Evolutionary conservation across 2,113 vertebrate species (phyloP), one percentile per base, ranked within the genome.

Genomic region (Indicator maculatus): DNA sequence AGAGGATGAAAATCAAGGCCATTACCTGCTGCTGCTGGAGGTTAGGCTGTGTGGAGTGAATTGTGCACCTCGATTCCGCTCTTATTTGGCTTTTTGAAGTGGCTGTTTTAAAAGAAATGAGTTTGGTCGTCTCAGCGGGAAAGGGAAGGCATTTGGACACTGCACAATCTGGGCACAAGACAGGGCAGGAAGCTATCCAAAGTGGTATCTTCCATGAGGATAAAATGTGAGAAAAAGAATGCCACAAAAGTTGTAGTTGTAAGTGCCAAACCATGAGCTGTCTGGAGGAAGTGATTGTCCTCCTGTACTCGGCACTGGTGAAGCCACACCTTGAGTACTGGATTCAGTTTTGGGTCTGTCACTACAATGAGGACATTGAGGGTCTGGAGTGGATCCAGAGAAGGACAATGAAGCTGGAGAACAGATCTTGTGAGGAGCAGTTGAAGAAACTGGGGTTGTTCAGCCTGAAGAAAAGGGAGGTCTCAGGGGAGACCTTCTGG

Each of bases 281-380:
- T 52, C 23, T 52, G 50, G 11, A 52, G 38, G 44, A 23, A 17
- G 20, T 1, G 33, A 58, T 18, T 0, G 1, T 47, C 0, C 4
- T 11, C 8, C 33, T 69, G 24, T 41, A 19, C 28, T 55, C 0
- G 0, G 44, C 26, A 60, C 44, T 60, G 38, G 11, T 64, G 75
- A 69, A 60, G 24, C 8, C 0, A 1, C 13, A 26, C 5, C n/a
- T 59, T 28, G 53, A 55, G 53, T 55, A 59, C 23, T 52, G 50
- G 18, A 24, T 52, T 13, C 50, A 52, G 50, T 52, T 52, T 26
- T 52, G 50, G 50, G 50, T 12, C 50, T 24, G 23, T 52, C 50
- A 26, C 24, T 52, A 8, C 23, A 52, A 26, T 23, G 26, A 52
- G 23, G 50, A 52, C 50, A 24, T 26, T 52, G 50, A 52, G 50